phyloP scores from a whole-genome alignment of 35 echinoderm and acorn worm species.

The Apostichopus californicus region DNA sequence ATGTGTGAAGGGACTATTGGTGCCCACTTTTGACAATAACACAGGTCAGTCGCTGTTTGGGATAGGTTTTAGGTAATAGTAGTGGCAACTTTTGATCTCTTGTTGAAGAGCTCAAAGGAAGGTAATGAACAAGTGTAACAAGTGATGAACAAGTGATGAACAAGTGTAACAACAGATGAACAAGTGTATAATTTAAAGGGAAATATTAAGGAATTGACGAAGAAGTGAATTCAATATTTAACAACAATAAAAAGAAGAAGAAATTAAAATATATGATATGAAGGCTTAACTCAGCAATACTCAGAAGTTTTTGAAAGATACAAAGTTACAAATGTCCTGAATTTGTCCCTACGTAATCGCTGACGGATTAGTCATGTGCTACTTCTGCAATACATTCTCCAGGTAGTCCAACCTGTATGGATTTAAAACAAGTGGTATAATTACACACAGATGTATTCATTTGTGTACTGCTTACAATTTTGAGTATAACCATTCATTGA shows the following conservation, averaged over 20 bases:
- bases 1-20: too few relatives aligned
- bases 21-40: too few relatives aligned
- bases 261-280: neutral
- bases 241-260: neutral
- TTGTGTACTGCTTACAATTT: slow-evolving; percentile 31
- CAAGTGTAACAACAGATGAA: too few relatives aligned
- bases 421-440: too few relatives aligned
- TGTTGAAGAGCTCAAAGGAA: too few relatives aligned
- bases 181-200: neutral
- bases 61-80: too few relatives aligned
- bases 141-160: too few relatives aligned
- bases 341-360: neutral
- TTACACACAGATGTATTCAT: neutral
- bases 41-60: too few relatives aligned
- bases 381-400: neutral
- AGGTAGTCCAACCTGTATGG: neutral
- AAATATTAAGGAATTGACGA: neutral
- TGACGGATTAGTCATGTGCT: neutral
- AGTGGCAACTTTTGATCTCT: too few relatives aligned
- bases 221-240: neutral
- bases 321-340: neutral
- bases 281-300: neutral
- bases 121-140: too few relatives aligned
- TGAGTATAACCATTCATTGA: slow-evolving; percentile 33
- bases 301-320: neutral